Evolutionary conservation across 2,797 vertebrate genomes (phyloP), one percentile per base, ranked within the genome.

Genomic region (Tamandua tetradactyla): DNA sequence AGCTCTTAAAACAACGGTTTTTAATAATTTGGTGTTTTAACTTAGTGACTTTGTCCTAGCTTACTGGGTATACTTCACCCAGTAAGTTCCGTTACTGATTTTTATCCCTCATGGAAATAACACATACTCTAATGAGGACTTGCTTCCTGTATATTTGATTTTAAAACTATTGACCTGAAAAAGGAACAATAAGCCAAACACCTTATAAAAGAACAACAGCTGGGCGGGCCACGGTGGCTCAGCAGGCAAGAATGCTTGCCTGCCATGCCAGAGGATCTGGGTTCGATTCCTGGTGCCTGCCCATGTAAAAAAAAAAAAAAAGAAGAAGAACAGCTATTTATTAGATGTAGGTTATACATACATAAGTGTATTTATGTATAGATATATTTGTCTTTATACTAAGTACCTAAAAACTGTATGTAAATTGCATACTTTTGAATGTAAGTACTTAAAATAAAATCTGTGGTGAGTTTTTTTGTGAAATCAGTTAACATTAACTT

Each of bases 381-480:
- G 55, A 57, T 78, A 9, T 55, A 66, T 55, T 87, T 94, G 88
- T 11, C 35, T 91, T 66, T 86, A 79, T 7, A 86, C 11, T 89
- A 87, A 96, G 35, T 89, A 87, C 47, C 59, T 76, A 80, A 83
- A 94, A 93, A 47, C 22, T 30, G 15, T 69, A 66, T 82, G 75
- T 82, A 72, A 94, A 72, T 93, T 71, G 49, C 72, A 57, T 87
- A 89, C 42, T 94, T 95, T 87, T 81, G 18, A 84, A 37, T 84
- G 22, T 93, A 89, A 94, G 25, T 89, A 89, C 7, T 95, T 95
- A 87, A 90, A 89, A 55, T 89, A 91, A 92, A 92, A 92, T 42
- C 42, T 94, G 17, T 84, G 35, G 32, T 82, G 57, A 89, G 62
- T 86, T 37, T 40, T 91, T 96, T 62, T 79, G 59, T 91, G 83